Evolutionary conservation across 2,113 vertebrate species (phyloP).

Genomic region (Archocentrus centrarchus): DNA sequence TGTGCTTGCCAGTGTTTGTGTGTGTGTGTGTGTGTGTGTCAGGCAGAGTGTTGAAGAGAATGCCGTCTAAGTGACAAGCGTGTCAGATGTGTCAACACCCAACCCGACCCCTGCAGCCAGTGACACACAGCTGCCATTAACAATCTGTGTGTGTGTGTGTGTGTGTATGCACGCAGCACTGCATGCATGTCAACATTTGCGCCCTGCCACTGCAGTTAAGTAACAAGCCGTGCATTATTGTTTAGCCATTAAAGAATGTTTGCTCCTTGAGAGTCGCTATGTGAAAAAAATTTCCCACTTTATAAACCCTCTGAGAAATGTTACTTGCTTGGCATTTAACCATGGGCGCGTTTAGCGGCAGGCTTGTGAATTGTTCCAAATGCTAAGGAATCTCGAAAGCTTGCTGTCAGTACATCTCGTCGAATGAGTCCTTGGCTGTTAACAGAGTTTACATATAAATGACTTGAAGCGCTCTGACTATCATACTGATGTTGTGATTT

Average conservation of each 20-base stretch:
- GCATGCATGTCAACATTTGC: constrained; percentile 35
- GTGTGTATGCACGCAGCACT: neutral
- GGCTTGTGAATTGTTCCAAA: neutral
- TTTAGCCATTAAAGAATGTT: constrained; percentile 10
- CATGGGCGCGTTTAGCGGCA: constrained; percentile 3
- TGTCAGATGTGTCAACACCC: constrained; percentile 80
- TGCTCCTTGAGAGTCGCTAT: neutral
- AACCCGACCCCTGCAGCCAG: constrained; percentile 71
- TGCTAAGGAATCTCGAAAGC: constrained; percentile 37
- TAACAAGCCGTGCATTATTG: constrained; percentile 3
- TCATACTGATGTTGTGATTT: constrained; percentile 48
- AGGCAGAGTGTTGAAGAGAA: constrained; percentile 77
- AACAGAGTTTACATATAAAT: constrained; percentile 44
- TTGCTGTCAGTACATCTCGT: constrained; percentile 35
- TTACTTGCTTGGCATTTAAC: neutral
- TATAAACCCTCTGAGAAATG: neutral
- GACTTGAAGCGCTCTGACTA: constrained; percentile 33
- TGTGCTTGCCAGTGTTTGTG: neutral
- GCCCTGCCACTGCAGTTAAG: constrained; percentile 20
- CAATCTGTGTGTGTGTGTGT: constrained; percentile 36
- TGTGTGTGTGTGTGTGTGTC: neutral
- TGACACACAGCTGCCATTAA: constrained; percentile 77
- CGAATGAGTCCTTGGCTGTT: constrained; percentile 15
- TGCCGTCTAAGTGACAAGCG: constrained; percentile 82
- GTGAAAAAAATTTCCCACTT: neutral